Evolutionary conservation across 1,140 invertebrate species (phyloP).

Genomic region (Laupala kohalensis): DNA sequence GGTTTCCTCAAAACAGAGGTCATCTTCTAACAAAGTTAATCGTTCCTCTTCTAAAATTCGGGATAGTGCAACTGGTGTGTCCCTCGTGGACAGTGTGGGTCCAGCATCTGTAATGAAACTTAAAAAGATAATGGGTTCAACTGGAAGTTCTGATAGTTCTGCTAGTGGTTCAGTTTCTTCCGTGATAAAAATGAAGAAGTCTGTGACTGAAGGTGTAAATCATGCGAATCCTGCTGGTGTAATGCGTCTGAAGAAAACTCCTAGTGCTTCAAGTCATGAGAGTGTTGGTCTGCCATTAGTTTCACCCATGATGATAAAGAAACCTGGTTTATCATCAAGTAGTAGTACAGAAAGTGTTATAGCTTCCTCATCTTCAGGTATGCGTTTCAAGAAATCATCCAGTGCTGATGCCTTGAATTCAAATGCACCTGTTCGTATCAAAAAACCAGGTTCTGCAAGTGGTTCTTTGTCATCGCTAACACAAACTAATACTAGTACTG

Average conservation of each 20-base stretch:
- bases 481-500: neutral
- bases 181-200: constrained; percentile 1
- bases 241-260: neutral
- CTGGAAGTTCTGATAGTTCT: neutral
- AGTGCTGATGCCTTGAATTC: neutral
- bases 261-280: neutral
- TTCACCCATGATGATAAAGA: neutral
- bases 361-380: neutral
- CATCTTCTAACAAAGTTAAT: constrained; percentile 11
- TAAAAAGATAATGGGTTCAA: neutral
- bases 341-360: neutral
- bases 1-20: neutral
- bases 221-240: neutral
- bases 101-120: neutral
- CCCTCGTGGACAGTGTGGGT: neutral
- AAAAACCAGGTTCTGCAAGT: neutral
- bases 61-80: constrained; percentile 1
- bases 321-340: neutral
- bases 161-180: neutral
- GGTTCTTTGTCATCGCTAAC: neutral
- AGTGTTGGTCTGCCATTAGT: neutral
- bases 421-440: neutral
- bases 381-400: neutral
- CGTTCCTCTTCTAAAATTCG: constrained; percentile 8
- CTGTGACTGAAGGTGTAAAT: neutral